Percentiles rank a stretch among this genome's conserved stretches.
These are phyloP conservation scores for Bambusicola thoracicus DNA, from an alignment of 2,113 vertebrate genomes.

Conservation along the genomic window DNA sequence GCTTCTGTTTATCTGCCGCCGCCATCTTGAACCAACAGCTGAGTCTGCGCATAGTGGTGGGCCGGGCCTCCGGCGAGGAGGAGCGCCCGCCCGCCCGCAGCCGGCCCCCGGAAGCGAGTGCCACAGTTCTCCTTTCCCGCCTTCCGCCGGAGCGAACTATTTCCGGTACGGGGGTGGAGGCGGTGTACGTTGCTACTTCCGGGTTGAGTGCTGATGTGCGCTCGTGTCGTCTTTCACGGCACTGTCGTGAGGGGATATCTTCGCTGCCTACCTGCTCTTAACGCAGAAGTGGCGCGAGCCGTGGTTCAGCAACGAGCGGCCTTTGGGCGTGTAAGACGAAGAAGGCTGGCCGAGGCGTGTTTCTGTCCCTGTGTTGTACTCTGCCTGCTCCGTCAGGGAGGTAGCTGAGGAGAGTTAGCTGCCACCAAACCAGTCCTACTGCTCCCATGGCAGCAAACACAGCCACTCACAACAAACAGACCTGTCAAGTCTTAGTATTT, in stretches of 20 bases:
- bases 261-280: rapidly evolving
- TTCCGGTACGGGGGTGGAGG: no score
- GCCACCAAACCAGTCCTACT: background rate
- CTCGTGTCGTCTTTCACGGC: background rate
- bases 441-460: background rate
- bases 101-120: background rate
- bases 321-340: rapidly evolving
- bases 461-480: background rate
- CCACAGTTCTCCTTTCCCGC: rapidly evolving
- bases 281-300: rapidly evolving
- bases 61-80: background rate
- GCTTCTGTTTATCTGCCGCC: constrained; percentile 94
- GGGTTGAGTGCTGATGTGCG: no score
- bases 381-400: rapidly evolving
- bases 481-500: background rate
- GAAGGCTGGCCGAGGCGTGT: rapidly evolving
- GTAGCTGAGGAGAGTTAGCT: background rate
- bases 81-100: background rate
- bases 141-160: background rate
- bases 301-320: no score
- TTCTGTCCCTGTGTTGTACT: background rate
- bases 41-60: constrained; percentile 78
- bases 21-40: constrained; percentile 92
- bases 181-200: no score
- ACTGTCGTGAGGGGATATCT: rapidly evolving